Evolutionary conservation across 2,797 vertebrate species (phyloP), one percentile per base, ranked within the genome.

Genomic region (Sebastolobus alascanus): DNA sequence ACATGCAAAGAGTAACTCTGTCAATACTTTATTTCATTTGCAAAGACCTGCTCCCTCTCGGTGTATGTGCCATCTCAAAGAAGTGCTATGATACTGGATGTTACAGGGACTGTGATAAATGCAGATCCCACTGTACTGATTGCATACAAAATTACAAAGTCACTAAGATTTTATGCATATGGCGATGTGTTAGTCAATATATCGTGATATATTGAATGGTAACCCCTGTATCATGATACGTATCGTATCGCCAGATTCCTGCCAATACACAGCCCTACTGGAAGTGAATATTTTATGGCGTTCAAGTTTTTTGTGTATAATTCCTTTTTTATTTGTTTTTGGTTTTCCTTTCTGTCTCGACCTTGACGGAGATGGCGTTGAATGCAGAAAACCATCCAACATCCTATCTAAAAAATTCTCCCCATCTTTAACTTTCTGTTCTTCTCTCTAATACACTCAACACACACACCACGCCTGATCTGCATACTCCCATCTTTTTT

Each of bases 401-500:
- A 14, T 46, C 25, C 37, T 27, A 11, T 72, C 58, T 75, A 4
- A 50, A 13, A 8, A 50, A 75, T 16, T 33, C 20, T 37, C 66
- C 22, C 68, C 18, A 37, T 22, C 55, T 35, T 54, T 35, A 68
- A 63, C 80, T 73, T 43, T 73, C 18, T 58, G 56, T 56, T 76
- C 52, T 20, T 60, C 35, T 40, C 29, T 73, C 8, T 2, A 37
- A 16, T 29, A 60, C 12, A 68, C 54, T 40, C 38, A 54, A 58
- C 11, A 38, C 22, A 66, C 29, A 66, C 35, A 67, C 37, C 4
- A 16, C 7, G 14, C 8, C 2, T 11, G 22, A 68, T 75, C 40
- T 80, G 43, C 52, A 60, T 46, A 64, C 84, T 50, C 20, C 27
- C 38, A 55, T 52, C 61, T 66, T 68, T 89, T 88, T 87, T 52